Percentiles rank a stretch among this genome's conserved stretches.
phyloP scores from a whole-genome alignment of 2,888 invertebrate genomes.

The Cyclophora punctaria region DNA sequence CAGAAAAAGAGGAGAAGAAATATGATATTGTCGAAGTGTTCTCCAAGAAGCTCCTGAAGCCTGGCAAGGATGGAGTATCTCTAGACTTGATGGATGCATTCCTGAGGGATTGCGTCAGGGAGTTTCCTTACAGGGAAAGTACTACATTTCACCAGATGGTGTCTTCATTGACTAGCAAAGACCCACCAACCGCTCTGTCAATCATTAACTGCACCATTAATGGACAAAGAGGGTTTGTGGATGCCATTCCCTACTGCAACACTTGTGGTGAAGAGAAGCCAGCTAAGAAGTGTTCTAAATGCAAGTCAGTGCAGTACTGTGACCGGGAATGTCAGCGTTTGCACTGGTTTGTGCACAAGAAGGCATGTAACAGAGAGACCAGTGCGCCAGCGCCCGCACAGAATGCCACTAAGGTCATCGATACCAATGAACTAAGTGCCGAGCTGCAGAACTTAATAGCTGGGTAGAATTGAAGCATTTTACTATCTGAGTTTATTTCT shows the following conservation, averaged over 20 bases:
- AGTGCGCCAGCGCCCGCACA: conserved; percentile 43
- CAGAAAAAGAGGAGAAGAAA: conserved; percentile 71
- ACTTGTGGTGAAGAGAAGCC: conserved; percentile 93
- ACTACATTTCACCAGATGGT: conserved; percentile 92
- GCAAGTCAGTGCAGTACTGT: conserved; percentile 95
- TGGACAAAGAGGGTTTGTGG: conserved; percentile 88
- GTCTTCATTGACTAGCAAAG: conserved; percentile 82
- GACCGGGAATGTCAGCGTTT: conserved; percentile 94
- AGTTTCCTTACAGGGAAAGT: conserved; percentile 93
- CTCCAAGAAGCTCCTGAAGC: conserved; percentile 83
- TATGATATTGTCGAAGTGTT: conserved; percentile 84
- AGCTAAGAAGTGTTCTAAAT: conserved; percentile 94
- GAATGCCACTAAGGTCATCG: conserved; percentile 44
- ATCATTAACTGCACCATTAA: conserved; percentile 89
- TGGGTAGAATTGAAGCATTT: conserved; percentile 34
- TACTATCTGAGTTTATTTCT: conserved; percentile 5
- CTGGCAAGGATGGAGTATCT: conserved; percentile 80
- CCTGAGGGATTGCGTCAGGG: conserved; percentile 88
- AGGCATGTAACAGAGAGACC: conserved; percentile 82
- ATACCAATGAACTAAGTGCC: conserved; percentile 64
- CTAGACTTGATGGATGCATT: conserved; percentile 82
- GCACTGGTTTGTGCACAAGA: conserved; percentile 94
- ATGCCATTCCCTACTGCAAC: conserved; percentile 81
- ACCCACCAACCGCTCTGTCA: conserved; percentile 80
- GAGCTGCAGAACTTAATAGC: conserved; percentile 70